These are phyloP conservation scores for Sebastes schlegelii DNA, from an alignment of 2,113 vertebrate genomes.

Conservation along the genomic window DNA sequence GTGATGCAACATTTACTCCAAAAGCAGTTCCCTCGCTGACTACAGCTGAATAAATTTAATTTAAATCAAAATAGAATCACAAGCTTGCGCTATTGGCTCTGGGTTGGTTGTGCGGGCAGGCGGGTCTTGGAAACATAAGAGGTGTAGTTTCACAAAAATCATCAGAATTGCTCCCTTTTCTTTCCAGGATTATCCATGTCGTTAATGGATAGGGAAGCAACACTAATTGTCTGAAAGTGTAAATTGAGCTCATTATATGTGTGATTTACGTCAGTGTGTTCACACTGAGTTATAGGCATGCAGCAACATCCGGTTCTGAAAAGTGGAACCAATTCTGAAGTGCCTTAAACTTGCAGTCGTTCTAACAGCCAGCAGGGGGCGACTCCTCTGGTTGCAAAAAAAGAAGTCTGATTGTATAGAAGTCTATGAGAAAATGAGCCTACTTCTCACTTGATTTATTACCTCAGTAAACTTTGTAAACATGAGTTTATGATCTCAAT, in stretches of 20 bases:
- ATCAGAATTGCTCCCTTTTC: not conserved
- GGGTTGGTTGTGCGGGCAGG: not conserved
- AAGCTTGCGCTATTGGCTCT: not conserved
- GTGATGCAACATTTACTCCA: slow-evolving; percentile 3
- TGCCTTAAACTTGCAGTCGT: too few species aligned
- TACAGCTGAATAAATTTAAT: not conserved
- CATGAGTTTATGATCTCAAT: too few species aligned
- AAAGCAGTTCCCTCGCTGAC: slow-evolving; percentile 1
- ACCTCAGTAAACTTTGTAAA: not conserved
- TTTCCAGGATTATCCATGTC: not conserved
- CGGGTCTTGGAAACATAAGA: not conserved
- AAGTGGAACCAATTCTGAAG: not conserved
- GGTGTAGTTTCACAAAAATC: not conserved
- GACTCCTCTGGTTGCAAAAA: not conserved
- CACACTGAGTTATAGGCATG: not conserved
- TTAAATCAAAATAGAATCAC: not conserved
- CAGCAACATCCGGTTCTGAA: not conserved
- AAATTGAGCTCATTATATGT: not conserved
- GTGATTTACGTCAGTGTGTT: not conserved
- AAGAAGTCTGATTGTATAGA: not conserved
- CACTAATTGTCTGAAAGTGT: not conserved
- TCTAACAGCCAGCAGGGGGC: too few species aligned
- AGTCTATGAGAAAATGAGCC: not conserved
- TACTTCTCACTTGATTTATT: not conserved
- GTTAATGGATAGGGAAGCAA: not conserved